Base-by-base conservation (phyloP, 2,888 invertebrate species). In the Pilophorus perplexus region DNA sequence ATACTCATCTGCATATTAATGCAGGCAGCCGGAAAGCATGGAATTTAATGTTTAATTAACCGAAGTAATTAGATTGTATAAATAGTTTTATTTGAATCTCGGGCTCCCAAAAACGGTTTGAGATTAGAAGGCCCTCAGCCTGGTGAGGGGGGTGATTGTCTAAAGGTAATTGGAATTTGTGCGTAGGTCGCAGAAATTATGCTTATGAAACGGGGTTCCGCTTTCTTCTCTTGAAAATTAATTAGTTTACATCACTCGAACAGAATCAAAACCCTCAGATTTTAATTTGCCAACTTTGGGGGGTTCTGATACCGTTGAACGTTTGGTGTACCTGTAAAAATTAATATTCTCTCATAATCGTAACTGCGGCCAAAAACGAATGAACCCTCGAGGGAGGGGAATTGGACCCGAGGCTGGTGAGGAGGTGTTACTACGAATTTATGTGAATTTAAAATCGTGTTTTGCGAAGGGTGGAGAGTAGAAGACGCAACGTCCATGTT, bases 1-100 rank as follows among this genome's bases (percentile, higher is more conserved):
- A 65, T 65, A 65, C 65, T 65, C 65, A 65, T 65, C 65, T 65
- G 50, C 65, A 65, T 65, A 65, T 54, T 65, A 65, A 66, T 57
- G 46, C 48, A 40, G 44, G 59, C 23, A 23, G 25, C 42, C 52
- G 18, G 52, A 54, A 52, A 52, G 52, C 38, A 52, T 40, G 66
- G 46, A 57, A 59, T 66, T 57, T 66, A 57, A 66, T 66, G 66
- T 57, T 66, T 66, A 59, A 59, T 66, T 65, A 65, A 62, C 62
- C 62, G 48, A 37, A 62, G 62, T 62, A 62, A 62, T 62, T 50
- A 62, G 62, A 62, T 62, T 62, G 62, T 48, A 62, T 62, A 62
- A 62, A 62, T 62, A 62, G 62, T 62, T 62, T 62, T 62, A 62
- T 48, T 62, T 62, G 59, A 42, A 59, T 59, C 40, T 42, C 59